Evolutionary conservation across 2,113 vertebrate genomes (phyloP), one percentile per base, ranked within the genome.

Genomic region (Cyanistes caeruleus): DNA sequence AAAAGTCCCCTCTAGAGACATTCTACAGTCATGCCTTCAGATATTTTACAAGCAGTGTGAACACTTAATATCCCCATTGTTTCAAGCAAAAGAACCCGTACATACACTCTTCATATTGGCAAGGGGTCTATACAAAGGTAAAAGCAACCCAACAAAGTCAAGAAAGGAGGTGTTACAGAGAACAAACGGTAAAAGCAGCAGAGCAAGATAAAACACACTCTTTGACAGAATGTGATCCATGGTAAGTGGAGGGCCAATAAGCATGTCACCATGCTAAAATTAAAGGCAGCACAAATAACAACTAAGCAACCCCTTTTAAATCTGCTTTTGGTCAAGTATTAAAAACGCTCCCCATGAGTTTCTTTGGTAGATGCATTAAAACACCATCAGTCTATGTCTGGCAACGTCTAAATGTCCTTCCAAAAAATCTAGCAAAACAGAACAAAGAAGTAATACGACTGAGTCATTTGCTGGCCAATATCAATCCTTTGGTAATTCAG

Each of bases 381-480:
- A 80, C 16, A 2, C 0, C 12, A 62, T 21, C 15, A 35, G 6
- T 11, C 31, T 60, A 4, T 2, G 6, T 33, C 53, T 48, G 21
- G 51, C 31, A 62, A 27, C 11, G 5, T 27, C 58, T 56, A 23
- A 22, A 68, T 28, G 21, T 28, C 44, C 22, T 73, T 73, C 5
- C 6, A 79, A 76, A 90, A 76, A 24, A 63, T 13, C 25, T 15
- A 81, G 17, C 17, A 75, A 75, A 91, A 49, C 23, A 1, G 0
- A 20, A 17, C 20, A 70, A 44, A 39, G 6, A 53, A 16, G 39
- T 27, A 74, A 75, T 20, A 51, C 6, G 70, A 67, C 14, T 68
- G 27, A 28, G 18, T 10, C 12, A 74, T 25, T 56, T 28, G 20
- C 43, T 39, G 39, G 74, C 48, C 35, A 65, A 0, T 76, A 90